phyloP scores from a whole-genome alignment of 2,113 vertebrate species.

The Carassius gibelio region DNA sequence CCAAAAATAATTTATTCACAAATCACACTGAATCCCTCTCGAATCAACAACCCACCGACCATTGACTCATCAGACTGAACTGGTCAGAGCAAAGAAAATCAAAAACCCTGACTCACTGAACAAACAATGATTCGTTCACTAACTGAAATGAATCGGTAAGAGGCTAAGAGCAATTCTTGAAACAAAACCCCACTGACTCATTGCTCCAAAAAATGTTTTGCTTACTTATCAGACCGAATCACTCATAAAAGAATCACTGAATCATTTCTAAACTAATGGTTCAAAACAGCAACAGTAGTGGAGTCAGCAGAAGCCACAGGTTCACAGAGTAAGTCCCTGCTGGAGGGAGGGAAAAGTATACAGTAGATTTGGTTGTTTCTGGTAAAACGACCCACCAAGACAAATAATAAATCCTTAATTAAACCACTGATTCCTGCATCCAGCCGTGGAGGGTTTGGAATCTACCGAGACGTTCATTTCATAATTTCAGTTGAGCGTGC shows the following conservation, averaged over 20 bases:
- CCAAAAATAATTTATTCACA: not conserved
- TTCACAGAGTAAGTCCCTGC: not conserved
- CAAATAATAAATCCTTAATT: conserved; percentile 38
- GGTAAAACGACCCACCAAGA: conserved; percentile 23
- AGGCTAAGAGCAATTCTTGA: not conserved
- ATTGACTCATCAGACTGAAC: too few relatives aligned
- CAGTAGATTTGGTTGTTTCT: not conserved
- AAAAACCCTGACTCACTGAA: not conserved
- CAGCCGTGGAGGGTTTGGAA: conserved; percentile 32
- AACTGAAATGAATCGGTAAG: not conserved
- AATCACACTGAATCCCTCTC: not conserved
- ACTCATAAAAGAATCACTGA: not conserved
- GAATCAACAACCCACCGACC: too few relatives aligned
- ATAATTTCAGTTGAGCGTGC: not conserved
- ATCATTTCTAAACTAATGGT: not conserved
- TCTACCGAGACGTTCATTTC: not conserved
- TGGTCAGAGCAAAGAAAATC: not conserved
- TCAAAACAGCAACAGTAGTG: not conserved
- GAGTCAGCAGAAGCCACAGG: not conserved
- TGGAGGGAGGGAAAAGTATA: not conserved
- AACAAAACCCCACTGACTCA: not conserved
- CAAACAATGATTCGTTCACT: not conserved
- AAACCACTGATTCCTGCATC: conserved; percentile 31
- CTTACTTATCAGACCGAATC: not conserved
- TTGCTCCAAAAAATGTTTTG: not conserved